These are phyloP conservation scores for Sylvilagus floridanus DNA, from an alignment of 2,797 vertebrate genomes.

Conservation along the genomic window DNA sequence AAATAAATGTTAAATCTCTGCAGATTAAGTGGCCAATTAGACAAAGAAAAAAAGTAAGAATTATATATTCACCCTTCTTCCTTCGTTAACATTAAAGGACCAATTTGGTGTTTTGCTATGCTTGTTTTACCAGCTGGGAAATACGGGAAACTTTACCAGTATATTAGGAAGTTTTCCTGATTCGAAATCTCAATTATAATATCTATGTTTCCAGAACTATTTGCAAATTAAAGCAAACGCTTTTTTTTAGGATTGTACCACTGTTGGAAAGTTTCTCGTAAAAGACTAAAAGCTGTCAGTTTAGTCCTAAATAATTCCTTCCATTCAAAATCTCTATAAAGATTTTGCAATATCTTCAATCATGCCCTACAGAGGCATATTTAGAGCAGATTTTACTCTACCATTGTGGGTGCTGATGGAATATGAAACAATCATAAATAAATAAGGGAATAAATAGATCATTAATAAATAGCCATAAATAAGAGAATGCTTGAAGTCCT, in stretches of 20 bases:
- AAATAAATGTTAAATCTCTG: neutral
- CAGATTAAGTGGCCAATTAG: slow-evolving; percentile 16
- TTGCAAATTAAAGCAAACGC: neutral
- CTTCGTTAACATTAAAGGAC: neutral
- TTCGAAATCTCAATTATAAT: neutral
- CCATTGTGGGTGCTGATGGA: neutral
- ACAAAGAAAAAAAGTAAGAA: slow-evolving; percentile 40
- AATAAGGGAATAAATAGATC: too few relatives aligned
- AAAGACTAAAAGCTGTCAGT: neutral
- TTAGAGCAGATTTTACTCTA: neutral
- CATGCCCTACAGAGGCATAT: neutral
- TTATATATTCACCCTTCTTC: neutral
- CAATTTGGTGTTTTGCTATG: neutral
- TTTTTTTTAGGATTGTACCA: neutral
- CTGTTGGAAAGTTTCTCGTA: slow-evolving; percentile 14
- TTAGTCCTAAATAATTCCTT: slow-evolving; percentile 16
- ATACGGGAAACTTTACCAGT: neutral
- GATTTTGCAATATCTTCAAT: neutral
- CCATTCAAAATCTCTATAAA: neutral
- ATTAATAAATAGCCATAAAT: too few relatives aligned
- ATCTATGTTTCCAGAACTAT: neutral
- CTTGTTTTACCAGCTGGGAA: slow-evolving; percentile 27
- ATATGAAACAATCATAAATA: neutral
- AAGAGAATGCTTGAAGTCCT: neutral
- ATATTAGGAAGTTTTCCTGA: slow-evolving; percentile 18